Base-by-base conservation (phyloP, 2,888 invertebrate species). In the Neuroscelio doddi region DNA sequence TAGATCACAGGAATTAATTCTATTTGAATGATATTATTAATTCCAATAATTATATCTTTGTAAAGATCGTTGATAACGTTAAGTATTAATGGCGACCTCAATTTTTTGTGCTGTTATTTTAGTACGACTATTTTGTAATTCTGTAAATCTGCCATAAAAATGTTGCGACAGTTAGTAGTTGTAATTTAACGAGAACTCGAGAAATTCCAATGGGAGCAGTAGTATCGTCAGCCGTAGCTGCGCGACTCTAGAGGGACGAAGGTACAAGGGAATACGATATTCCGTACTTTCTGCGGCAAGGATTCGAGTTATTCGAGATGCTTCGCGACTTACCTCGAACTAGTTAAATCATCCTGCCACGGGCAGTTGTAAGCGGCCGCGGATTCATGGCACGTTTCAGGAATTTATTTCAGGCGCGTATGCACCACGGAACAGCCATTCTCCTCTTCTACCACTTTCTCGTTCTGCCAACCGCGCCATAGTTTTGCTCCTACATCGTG, bases 371-470 rank as follows among this genome's bases (percentile, higher is more conserved):
- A 30, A 10, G n/a, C 32, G 51, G 44, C 49, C 69, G 56, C 71
- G 77, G 50, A 81, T 81, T 80, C 82, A 64, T 63, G 62, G 72
- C 83, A 83, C 83, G 83, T 81, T 77, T 65, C 52, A 68, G 66
- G 74, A 82, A 81, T 82, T 82, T 83, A 81, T 82, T 81, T 80
- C 77, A 73, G 67, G 64, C 78, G 76, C 76, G 78, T 79, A 76
- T 76, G 72, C 71, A 46, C 58, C 36, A 41, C 52, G 38, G 30
- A 46, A 7, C 44, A 12, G 44, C 39, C 44, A 26, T 30, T 52
- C 12, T 47, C 49, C 58, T 64, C 51, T 58, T 52, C 52, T 42
- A 50, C 36, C 17, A 14, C 30, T 30, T 30, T 58, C 53, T 49
- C 36, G 44, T 32, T 50, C 46, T 38, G 9, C 30, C 38, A 34